phyloP scores from a whole-genome alignment of 2,888 invertebrate species.

The Hemaris fuciformis region DNA sequence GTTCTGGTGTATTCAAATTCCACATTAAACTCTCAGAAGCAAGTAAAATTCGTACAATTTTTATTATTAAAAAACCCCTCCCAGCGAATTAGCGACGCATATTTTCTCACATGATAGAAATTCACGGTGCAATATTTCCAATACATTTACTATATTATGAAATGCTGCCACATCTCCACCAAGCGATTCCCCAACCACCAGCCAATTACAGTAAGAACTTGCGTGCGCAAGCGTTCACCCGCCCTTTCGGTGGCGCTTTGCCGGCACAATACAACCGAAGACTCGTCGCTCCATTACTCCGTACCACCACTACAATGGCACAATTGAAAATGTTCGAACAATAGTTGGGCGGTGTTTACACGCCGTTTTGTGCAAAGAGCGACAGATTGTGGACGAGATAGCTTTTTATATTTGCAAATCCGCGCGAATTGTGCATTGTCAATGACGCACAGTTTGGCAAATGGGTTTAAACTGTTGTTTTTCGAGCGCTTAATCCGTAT shows the following conservation, averaged over 20 bases:
- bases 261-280: constrained; percentile 3
- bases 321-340: constrained; percentile 61
- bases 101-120: not conserved
- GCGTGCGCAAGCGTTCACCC: constrained; percentile 1
- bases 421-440: constrained; percentile 5
- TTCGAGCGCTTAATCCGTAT: not conserved
- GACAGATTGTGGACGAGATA: constrained; percentile 44
- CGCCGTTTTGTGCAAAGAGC: constrained; percentile 35
- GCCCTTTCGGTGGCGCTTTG: not conserved
- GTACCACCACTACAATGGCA: constrained; percentile 39
- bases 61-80: not conserved
- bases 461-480: not conserved
- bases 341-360: constrained; percentile 61
- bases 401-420: constrained; percentile 10
- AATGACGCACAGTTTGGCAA: not conserved
- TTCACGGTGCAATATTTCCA: not conserved
- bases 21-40: too few species aligned
- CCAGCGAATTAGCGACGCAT: not conserved
- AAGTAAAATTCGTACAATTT: too few species aligned
- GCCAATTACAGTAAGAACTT: constrained; percentile 8
- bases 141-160: not conserved
- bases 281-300: not conserved
- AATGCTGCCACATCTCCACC: not conserved
- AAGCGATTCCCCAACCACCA: not conserved
- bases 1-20: too few species aligned